Evolutionary conservation across 2,797 vertebrate species (phyloP).

Genomic region (Buceros bicornis): DNA sequence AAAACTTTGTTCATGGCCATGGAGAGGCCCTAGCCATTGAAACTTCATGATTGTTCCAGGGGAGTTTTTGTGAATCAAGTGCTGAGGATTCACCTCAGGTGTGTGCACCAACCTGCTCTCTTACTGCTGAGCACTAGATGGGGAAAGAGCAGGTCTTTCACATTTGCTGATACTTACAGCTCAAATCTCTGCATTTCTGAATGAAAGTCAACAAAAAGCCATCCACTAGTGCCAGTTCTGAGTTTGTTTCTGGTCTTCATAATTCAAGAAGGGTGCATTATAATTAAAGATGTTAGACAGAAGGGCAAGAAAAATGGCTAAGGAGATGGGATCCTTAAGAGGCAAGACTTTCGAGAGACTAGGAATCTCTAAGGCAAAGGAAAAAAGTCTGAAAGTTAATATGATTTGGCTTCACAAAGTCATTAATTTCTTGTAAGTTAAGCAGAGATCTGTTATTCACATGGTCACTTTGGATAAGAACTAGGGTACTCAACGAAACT

Average conservation of each 20-base stretch:
- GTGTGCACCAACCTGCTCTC: neutral
- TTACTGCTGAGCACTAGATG: neutral
- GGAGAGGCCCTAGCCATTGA: neutral
- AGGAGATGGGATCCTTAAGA: neutral
- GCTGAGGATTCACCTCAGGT: neutral
- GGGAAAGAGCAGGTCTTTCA: neutral
- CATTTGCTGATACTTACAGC: neutral
- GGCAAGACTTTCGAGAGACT: neutral
- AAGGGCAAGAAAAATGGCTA: neutral
- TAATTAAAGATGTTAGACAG: neutral
- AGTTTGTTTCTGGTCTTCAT: neutral
- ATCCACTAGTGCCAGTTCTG: fast-evolving
- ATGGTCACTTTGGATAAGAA: neutral
- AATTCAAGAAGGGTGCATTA: neutral
- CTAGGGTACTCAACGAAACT: neutral
- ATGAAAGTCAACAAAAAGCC: neutral
- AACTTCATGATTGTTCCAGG: neutral
- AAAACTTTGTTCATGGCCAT: neutral
- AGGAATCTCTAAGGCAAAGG: neutral
- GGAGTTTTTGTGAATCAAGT: neutral
- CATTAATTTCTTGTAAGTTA: neutral
- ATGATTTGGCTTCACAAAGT: neutral
- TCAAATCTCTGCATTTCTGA: neutral
- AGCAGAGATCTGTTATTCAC: neutral
- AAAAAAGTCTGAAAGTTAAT: neutral